Evolutionary conservation across 2,888 invertebrate genomes (phyloP), one percentile per base, ranked within the genome.

Genomic region (Trissolcus japonicus): DNA sequence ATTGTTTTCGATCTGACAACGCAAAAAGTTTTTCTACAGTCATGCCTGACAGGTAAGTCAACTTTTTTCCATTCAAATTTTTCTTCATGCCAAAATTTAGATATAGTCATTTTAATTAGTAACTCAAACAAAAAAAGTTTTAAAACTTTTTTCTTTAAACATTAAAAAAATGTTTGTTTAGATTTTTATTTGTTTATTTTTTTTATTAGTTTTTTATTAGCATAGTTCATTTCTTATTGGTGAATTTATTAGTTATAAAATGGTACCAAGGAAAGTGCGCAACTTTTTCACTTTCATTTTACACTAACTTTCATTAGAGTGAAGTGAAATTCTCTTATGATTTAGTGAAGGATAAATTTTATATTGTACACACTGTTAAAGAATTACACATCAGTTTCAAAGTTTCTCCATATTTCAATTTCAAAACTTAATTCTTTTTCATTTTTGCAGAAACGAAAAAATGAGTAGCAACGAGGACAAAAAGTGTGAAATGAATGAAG

Each of bases 1-100:
- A 48, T 54, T 55, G 53, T 69, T 62, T 60, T 65, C 43, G 35
- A 43, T 57, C 55, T 56, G 54, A 73, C 57, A 80, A 9, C 35
- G 0, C 35, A 35, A 9, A 35, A 50, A 29, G 54, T 53, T 9
- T 29, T 7, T 35, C 41, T 48, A 9, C 50, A 40, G 80, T 35
- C 60, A 87, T 87, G 86, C 80, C 86, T 71, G 83, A 86, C 79
- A 86, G 84, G 87, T 87, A 81, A 41, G 65, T 25, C 6, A 6
- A 6, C 16, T 14, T 46, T 11, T 46, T 46, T 14, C 14, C 11
- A 35, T 9, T 11, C 9, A 35, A 35, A 35, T 6, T 25, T 4
- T 0, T 25, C 25, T 25, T 4, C 6, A 25, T 4, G 25, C 4
- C 25, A 25, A 25, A 4, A 25, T 3, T 25, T 25, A 25, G 2